A percentile compares a stretch with the other conserved stretches of the same genome.
Evolutionary conservation across 2,888 invertebrate genomes (phyloP).

Genomic region (Limnephilus marmoratus): DNA sequence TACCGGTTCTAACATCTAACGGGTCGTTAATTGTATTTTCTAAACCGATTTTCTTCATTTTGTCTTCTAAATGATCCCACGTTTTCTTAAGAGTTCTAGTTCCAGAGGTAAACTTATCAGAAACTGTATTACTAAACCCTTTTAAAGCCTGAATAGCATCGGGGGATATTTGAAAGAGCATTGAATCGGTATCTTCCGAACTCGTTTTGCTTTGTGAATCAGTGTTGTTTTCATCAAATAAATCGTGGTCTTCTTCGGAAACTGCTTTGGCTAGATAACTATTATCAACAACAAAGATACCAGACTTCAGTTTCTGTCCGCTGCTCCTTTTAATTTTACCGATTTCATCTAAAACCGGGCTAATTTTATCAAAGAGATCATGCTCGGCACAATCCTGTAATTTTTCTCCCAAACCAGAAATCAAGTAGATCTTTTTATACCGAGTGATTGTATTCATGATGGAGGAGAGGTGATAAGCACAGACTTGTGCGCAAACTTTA

Average conservation of each 20-base stretch:
- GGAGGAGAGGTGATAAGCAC: conserved; percentile 77
- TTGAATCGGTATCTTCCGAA: conserved; percentile 63
- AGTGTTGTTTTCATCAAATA: conserved; percentile 66
- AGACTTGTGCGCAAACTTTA: conserved; percentile 79
- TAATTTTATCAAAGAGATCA: conserved; percentile 69
- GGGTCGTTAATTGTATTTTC: conserved; percentile 67
- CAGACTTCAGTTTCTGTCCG: conserved; percentile 76
- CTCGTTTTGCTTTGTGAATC: conserved; percentile 64
- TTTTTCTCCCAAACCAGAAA: conserved; percentile 76
- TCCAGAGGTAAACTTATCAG: conserved; percentile 76
- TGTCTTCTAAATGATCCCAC: conserved; percentile 76
- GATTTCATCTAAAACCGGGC: conserved; percentile 73
- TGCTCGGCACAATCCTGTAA: conserved; percentile 69
- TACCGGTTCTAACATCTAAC: conserved; percentile 55
- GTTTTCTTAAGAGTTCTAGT: conserved; percentile 78
- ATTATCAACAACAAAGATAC: conserved; percentile 78
- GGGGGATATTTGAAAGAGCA: conserved; percentile 71
- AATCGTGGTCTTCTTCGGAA: conserved; percentile 70
- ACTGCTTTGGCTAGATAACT: conserved; percentile 70
- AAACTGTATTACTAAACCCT: conserved; percentile 75
- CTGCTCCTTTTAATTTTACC: conserved; percentile 72
- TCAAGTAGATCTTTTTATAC: conserved; percentile 76
- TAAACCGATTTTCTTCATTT: conserved; percentile 68
- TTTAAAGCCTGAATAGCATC: conserved; percentile 76
- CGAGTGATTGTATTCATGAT: conserved; percentile 73